Conservation (phyloP, 1,140 invertebrate genomes). For the Adelges cooleyi region DNA sequence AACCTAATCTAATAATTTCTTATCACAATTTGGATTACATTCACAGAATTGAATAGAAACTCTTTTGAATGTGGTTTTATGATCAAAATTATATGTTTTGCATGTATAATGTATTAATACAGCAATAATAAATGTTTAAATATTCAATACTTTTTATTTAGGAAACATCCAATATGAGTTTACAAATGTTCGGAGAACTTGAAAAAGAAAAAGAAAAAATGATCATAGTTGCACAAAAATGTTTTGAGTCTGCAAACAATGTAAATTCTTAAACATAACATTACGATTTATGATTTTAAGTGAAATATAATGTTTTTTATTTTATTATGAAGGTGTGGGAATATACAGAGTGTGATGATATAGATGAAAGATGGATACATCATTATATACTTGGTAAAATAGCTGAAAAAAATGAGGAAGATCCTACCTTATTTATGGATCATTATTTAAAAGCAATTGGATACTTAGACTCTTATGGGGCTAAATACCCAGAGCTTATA, state of each 20-base stretch:
- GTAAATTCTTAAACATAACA: constrained; percentile 33
- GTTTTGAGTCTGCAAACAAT: constrained; percentile 59
- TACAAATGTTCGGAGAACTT: constrained; percentile 61
- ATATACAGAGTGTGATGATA: constrained; percentile 42
- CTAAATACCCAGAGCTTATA: constrained; percentile 75
- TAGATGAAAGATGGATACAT: constrained; percentile 75
- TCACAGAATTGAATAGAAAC: no score
- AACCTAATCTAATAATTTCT: no score
- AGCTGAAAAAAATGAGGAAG: constrained; percentile 63
- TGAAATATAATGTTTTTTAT: background rate
- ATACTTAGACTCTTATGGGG: constrained; percentile 54
- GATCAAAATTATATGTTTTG: no score
- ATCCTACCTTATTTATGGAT: constrained; percentile 59
- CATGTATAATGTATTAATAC: no score
- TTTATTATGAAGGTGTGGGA: constrained; percentile 36
- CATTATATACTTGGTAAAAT: constrained; percentile 91
- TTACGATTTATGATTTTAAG: background rate
- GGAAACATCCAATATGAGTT: constrained; percentile 58
- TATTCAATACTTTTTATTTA: no score
- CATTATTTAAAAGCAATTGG: constrained; percentile 55
- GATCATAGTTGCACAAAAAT: constrained; percentile 58
- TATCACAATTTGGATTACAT: no score
- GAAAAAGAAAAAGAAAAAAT: constrained; percentile 66
- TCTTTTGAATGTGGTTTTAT: no score
- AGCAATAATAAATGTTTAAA: no score